phyloP scores from a whole-genome alignment of 2,888 invertebrate genomes.

The Phoenoteleia sp. region DNA sequence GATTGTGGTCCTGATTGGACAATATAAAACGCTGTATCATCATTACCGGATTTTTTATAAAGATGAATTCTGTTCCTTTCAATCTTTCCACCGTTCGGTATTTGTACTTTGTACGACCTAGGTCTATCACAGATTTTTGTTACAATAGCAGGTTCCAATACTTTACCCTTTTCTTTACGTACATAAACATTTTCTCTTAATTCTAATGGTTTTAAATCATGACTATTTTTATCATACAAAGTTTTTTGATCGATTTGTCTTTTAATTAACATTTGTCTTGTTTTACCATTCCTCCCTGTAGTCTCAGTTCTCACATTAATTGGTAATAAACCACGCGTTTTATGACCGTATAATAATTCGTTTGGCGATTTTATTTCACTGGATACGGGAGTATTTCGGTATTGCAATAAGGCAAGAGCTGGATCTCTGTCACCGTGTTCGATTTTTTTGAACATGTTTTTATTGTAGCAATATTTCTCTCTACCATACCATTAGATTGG shows the following conservation, averaged over 20 bases:
- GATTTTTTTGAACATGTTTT: conserved; percentile 54
- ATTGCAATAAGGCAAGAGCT: conserved; percentile 68
- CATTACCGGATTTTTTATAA: neutral
- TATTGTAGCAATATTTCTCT: conserved; percentile 29
- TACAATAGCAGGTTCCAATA: too few species aligned
- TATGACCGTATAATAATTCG: conserved; percentile 68
- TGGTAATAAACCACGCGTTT: conserved; percentile 52
- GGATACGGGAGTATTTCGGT: conserved; percentile 72
- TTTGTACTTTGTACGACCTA: conserved; percentile 40
- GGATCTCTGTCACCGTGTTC: conserved; percentile 65
- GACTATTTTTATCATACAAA: conserved; percentile 47
- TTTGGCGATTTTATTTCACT: conserved; percentile 66
- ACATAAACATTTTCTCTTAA: conserved; percentile 48
- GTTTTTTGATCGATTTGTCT: conserved; percentile 47
- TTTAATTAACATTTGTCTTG: conserved; percentile 25
- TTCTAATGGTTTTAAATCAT: conserved; percentile 6
- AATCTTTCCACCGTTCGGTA: conserved; percentile 12
- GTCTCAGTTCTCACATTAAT: neutral
- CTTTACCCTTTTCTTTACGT: too few species aligned
- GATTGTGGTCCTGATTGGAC: too few species aligned
- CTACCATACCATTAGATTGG: conserved; percentile 47
- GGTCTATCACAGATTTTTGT: conserved; percentile 32
- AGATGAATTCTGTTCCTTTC: conserved; percentile 44
- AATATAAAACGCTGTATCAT: too few species aligned
- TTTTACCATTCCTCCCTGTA: neutral